These are phyloP conservation scores for Belonocnema kinseyi DNA, from an alignment of 1,140 invertebrate species.

Conservation along the genomic window DNA sequence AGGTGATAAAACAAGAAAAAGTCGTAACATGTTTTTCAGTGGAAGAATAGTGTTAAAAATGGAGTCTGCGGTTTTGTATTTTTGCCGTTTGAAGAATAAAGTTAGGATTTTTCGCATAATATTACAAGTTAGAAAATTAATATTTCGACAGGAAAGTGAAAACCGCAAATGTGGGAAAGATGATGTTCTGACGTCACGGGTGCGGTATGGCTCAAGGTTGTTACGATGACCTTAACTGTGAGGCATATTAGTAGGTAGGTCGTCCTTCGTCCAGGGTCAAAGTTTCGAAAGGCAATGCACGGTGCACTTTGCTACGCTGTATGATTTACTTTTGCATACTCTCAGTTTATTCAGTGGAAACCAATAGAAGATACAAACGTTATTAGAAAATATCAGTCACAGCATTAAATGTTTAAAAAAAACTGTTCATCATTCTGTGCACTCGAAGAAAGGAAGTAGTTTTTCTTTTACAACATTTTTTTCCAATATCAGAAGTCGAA, in stretches of 20 bases:
- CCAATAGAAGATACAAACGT: constrained; percentile 31
- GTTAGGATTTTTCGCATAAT: neutral
- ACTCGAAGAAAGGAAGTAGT: no score
- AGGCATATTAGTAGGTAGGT: constrained; percentile 37
- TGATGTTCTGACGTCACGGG: neutral
- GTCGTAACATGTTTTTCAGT: neutral
- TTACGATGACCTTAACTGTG: constrained; percentile 42
- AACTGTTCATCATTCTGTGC: no score
- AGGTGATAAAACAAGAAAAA: neutral
- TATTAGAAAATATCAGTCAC: no score
- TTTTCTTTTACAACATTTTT: no score
- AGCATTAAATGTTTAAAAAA: no score
- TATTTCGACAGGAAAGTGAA: neutral
- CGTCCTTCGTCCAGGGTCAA: constrained; percentile 40
- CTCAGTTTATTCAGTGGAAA: constrained; percentile 12
- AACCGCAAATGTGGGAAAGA: neutral
- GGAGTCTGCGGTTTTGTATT: no score
- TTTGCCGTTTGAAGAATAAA: no score
- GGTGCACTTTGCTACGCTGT: constrained; percentile 17
- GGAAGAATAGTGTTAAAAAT: no score
- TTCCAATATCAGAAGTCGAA: no score
- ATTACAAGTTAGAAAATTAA: neutral
- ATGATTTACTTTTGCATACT: constrained; percentile 5
- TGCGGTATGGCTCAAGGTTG: constrained; percentile 18
- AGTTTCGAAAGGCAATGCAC: constrained; percentile 33